Evolutionary conservation across 1,140 invertebrate species (phyloP).

Genomic region (Eupeodes corollae): DNA sequence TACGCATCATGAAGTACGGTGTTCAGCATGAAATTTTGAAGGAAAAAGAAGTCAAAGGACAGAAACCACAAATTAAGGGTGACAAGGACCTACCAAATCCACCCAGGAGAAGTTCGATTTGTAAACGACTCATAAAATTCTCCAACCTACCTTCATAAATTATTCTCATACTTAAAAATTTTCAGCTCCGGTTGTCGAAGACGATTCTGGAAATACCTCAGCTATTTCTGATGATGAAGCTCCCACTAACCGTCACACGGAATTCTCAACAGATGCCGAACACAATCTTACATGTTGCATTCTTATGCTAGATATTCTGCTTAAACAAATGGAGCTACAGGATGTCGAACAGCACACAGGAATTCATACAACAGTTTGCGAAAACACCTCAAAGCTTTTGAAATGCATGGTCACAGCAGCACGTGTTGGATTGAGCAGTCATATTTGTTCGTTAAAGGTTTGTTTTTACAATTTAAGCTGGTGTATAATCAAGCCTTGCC

Average conservation of each 20-base stretch:
- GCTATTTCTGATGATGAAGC: slow-evolving; percentile 59
- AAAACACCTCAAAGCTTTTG: slow-evolving; percentile 65
- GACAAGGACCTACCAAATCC: slow-evolving; percentile 27
- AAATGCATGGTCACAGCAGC: slow-evolving; percentile 67
- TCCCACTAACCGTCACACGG: slow-evolving; percentile 45
- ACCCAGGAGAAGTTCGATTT: slow-evolving; percentile 42
- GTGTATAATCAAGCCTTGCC: neutral
- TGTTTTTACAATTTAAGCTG: neutral
- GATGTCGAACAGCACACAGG: slow-evolving; percentile 74
- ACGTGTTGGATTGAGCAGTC: slow-evolving; percentile 55
- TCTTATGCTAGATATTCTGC: slow-evolving; percentile 87
- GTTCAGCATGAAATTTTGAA: slow-evolving; percentile 38
- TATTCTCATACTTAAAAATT: neutral
- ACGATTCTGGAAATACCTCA: slow-evolving; percentile 56
- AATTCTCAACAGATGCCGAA: slow-evolving; percentile 53
- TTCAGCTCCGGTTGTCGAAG: slow-evolving; percentile 51
- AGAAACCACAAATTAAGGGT: slow-evolving; percentile 35
- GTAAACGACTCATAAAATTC: too few species aligned
- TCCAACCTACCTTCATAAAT: neutral
- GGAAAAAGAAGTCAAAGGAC: slow-evolving; percentile 39
- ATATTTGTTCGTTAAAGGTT: slow-evolving; percentile 50
- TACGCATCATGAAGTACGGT: slow-evolving; percentile 51
- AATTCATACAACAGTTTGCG: slow-evolving; percentile 62
- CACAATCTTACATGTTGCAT: slow-evolving; percentile 85
- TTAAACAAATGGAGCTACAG: slow-evolving; percentile 95